Conservation (phyloP, 2,888 invertebrate genomes). For the Dasysyrphus albostriatus region DNA sequence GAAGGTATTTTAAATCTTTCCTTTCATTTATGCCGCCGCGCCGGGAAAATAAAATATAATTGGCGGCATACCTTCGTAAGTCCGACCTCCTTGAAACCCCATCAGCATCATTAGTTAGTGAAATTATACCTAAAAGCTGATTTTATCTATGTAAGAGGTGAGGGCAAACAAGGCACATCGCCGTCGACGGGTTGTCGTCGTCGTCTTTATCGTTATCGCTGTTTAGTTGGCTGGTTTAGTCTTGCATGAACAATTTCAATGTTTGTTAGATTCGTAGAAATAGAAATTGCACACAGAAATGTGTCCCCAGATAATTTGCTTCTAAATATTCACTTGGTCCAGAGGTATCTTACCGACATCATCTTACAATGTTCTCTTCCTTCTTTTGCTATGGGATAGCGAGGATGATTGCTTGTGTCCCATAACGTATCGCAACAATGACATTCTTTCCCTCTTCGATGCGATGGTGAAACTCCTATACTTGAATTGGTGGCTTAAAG, state of each 20-base stretch:
- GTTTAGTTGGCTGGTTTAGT: neutral
- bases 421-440: conserved; percentile 52
- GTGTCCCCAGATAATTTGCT: conserved; percentile 66
- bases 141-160: conserved; percentile 45
- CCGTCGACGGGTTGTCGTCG: neutral
- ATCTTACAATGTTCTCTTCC: conserved; percentile 44
- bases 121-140: conserved; percentile 65
- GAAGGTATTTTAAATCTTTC: conserved; percentile 13
- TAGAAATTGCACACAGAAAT: conserved; percentile 64
- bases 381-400: neutral
- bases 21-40: conserved; percentile 57
- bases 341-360: conserved; percentile 56
- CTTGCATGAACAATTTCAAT: conserved; percentile 63
- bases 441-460: conserved; percentile 45
- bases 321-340: conserved; percentile 50
- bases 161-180: conserved; percentile 42
- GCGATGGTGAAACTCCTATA: conserved; percentile 43
- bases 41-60: conserved; percentile 55
- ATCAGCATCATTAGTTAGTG: conserved; percentile 68
- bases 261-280: conserved; percentile 60
- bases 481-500: neutral
- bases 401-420: conserved; percentile 50
- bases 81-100: conserved; percentile 29
- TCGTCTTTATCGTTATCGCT: conserved; percentile 3
- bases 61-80: conserved; percentile 55